These are phyloP conservation scores for Drosophila leontia DNA, from an alignment of 1,140 invertebrate genomes.

Conservation along the genomic window DNA sequence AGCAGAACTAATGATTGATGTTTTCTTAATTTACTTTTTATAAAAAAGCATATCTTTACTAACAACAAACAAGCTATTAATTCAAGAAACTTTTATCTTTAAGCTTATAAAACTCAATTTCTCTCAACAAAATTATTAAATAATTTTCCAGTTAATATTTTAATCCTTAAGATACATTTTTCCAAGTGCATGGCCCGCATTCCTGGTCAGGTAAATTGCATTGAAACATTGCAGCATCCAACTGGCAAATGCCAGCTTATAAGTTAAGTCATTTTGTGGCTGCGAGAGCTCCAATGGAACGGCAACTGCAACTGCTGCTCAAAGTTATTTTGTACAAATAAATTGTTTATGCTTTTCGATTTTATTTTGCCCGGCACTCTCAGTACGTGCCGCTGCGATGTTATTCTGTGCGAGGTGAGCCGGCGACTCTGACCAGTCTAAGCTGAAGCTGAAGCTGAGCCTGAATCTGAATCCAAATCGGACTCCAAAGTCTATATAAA, in stretches of 20 bases:
- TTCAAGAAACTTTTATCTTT: background rate
- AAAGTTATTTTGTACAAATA: constrained; percentile 74
- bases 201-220: constrained; percentile 69
- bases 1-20: constrained; percentile 3
- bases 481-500: constrained; percentile 18
- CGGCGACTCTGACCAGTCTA: constrained; percentile 33
- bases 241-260: constrained; percentile 71
- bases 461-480: constrained; percentile 20
- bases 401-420: constrained; percentile 63
- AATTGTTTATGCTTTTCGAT: constrained; percentile 80
- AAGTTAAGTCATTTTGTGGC: constrained; percentile 79
- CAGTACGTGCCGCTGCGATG: constrained; percentile 26
- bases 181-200: constrained; percentile 34
- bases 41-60: background rate
- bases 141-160: background rate
- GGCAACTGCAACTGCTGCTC: constrained; percentile 48
- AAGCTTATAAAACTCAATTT: background rate
- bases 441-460: background rate
- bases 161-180: constrained; percentile 13
- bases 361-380: constrained; percentile 55
- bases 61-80: background rate
- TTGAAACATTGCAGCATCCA: constrained; percentile 62
- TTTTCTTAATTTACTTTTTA: background rate
- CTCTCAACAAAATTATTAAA: too few relatives aligned
- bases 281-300: constrained; percentile 30